Percentiles rank a stretch among this genome's conserved stretches.
phyloP scores from a whole-genome alignment of 2,888 invertebrate genomes.

The Pheosia gnoma region DNA sequence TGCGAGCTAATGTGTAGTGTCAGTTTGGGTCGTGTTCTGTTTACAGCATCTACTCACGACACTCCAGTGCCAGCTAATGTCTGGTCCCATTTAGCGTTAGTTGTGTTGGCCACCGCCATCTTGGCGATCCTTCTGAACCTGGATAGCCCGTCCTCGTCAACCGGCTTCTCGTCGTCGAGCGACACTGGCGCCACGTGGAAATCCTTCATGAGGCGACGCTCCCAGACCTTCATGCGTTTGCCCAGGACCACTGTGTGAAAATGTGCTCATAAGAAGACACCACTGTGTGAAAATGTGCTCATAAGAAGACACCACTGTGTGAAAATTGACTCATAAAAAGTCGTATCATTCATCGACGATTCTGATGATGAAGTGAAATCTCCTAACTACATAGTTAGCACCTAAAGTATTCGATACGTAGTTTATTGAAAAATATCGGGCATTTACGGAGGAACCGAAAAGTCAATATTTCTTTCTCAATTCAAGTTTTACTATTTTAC shows the following conservation, averaged over 20 bases:
- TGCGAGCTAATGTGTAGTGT: no score
- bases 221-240: conserved; percentile 92
- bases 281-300: conserved; percentile 8
- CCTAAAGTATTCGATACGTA: no score
- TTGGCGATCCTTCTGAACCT: conserved; percentile 90
- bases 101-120: conserved; percentile 88
- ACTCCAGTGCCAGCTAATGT: conserved; percentile 85
- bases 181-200: conserved; percentile 92
- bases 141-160: conserved; percentile 84
- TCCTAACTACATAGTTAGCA: no score
- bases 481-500: no score
- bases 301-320: conserved; percentile 5
- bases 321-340: neutral
- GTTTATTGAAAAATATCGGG: no score
- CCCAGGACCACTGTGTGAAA: conserved; percentile 86
- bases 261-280: neutral
- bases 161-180: conserved; percentile 83
- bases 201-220: conserved; percentile 93
- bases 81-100: conserved; percentile 89
- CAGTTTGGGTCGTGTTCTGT: neutral
- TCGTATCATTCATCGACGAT: no score
- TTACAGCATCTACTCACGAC: conserved; percentile 67
- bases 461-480: no score
- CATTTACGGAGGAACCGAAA: no score
- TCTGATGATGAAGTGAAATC: no score